Evolutionary conservation across 1,140 invertebrate species (phyloP).

Genomic region (Subanguina moxae): DNA sequence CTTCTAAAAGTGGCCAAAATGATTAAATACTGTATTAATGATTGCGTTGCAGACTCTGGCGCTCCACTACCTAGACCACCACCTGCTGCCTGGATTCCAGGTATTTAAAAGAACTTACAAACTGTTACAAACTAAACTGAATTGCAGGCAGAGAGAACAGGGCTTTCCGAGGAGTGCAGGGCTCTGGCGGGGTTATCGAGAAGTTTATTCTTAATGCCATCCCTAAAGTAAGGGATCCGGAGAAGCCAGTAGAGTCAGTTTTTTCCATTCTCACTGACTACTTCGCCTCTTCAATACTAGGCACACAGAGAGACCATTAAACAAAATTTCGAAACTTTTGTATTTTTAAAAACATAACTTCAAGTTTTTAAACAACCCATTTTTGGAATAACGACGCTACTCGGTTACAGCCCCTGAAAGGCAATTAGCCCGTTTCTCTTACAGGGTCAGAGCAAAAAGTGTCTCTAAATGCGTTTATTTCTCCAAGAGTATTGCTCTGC

Average conservation of each 20-base stretch:
- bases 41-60: conserved; percentile 35
- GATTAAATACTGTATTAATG: too few species aligned
- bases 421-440: too few species aligned
- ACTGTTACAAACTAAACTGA: too few species aligned
- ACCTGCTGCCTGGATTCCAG: conserved; percentile 55
- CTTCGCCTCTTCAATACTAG: conserved; percentile 48
- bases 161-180: conserved; percentile 49
- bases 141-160: conserved; percentile 56
- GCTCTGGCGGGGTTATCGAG: conserved; percentile 52
- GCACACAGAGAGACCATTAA: conserved; percentile 36
- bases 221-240: conserved; percentile 49
- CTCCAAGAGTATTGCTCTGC: too few species aligned
- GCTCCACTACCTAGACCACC: conserved; percentile 54
- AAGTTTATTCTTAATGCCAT: conserved; percentile 59
- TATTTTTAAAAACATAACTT: too few species aligned
- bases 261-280: conserved; percentile 55
- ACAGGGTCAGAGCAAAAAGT: too few species aligned
- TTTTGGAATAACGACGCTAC: too few species aligned
- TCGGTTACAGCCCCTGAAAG: too few species aligned
- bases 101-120: too few species aligned
- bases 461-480: too few species aligned
- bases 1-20: too few species aligned
- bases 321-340: neutral
- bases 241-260: conserved; percentile 49
- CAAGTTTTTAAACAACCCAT: too few species aligned